Base-by-base conservation (phyloP, 2,888 invertebrate species). In the Eilema caniola region DNA sequence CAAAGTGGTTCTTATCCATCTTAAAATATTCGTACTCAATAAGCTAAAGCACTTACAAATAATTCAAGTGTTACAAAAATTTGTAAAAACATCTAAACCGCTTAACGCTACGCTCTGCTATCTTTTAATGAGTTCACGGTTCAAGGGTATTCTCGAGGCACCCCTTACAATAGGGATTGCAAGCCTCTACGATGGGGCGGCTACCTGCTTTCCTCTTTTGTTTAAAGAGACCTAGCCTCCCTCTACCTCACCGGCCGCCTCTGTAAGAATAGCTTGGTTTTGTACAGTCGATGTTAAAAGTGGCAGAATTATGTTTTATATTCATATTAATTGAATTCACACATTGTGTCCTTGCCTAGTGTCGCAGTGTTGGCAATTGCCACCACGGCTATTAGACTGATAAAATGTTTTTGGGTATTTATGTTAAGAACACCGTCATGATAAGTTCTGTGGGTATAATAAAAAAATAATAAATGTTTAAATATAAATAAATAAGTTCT, bases 81-180 rank as follows among this genome's bases (percentile, higher is more conserved):
- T 7, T n/a, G 31, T 61, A n/a, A n/a, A 10, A 33, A 61, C 16
- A 1, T n/a, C 11, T 66, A 12, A 25, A 14, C 23, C 28, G 37
- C 66, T 60, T 41, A 8, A 33, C 61, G 33, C 53, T 62, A 25
- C 31, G 20, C 25, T 62, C 10, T 8, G 31, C 61, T 20, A 31
- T 10, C 25, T 24, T 33, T 23, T 57, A 59, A 64, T 16, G 56
- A 47, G 41, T 7, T 31, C 47, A 14, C 41, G 7, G 59, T 11
- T 23, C 28, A 24, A 59, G 31, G 20, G 47, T 31, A 69, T 33
- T 64, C 65, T 62, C 62, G 47, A 57, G 61, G 33, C 61, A 31
- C 61, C 73, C 64, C 61, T 70, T 47, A 75, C 75, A 78, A 79
- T 73, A 67, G 69, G 70, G 72, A 69, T 73, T 71, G 74, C 59